Percentiles rank a stretch among this genome's conserved stretches.
phyloP scores from a whole-genome alignment of 2,113 vertebrate species.

The Eidolon helvum region DNA sequence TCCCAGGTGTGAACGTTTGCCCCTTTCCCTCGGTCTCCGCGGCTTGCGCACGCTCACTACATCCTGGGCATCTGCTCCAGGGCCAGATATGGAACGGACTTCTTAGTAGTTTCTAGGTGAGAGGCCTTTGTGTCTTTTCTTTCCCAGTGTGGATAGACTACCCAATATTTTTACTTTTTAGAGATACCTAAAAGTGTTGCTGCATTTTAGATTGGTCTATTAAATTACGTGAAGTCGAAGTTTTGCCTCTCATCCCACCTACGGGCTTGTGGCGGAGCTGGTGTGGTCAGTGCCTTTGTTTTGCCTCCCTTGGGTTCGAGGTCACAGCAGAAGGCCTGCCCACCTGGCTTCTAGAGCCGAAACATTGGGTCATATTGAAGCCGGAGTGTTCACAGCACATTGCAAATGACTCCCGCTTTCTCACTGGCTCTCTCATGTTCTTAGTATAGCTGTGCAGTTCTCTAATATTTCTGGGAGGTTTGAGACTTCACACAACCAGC shows the following conservation, averaged over 20 bases:
- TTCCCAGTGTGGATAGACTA: neutral
- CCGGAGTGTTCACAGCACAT: neutral
- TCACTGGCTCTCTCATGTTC: neutral
- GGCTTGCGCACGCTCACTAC: slow-evolving; percentile 3
- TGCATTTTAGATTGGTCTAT: neutral
- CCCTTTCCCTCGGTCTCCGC: slow-evolving; percentile 18
- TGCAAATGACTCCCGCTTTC: neutral
- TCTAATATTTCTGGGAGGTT: neutral
- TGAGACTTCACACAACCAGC: neutral
- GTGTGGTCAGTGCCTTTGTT: neutral
- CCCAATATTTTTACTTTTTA: slow-evolving; percentile 47
- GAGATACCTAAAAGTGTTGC: slow-evolving; percentile 62
- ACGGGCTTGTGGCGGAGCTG: neutral
- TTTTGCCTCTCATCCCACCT: neutral
- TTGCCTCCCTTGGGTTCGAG: neutral
- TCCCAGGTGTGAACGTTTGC: neutral
- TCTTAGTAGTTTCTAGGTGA: slow-evolving; percentile 29
- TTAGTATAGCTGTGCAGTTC: slow-evolving; percentile 77
- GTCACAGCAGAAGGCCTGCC: neutral
- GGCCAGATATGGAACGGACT: slow-evolving; percentile 38
- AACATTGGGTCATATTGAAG: neutral
- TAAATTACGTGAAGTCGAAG: neutral
- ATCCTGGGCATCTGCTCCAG: slow-evolving; percentile 35
- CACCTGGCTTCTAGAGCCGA: neutral
- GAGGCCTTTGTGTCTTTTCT: slow-evolving; percentile 47